These are phyloP conservation scores for Tinea trinotella DNA, from an alignment of 2,888 invertebrate species.

Conservation along the genomic window DNA sequence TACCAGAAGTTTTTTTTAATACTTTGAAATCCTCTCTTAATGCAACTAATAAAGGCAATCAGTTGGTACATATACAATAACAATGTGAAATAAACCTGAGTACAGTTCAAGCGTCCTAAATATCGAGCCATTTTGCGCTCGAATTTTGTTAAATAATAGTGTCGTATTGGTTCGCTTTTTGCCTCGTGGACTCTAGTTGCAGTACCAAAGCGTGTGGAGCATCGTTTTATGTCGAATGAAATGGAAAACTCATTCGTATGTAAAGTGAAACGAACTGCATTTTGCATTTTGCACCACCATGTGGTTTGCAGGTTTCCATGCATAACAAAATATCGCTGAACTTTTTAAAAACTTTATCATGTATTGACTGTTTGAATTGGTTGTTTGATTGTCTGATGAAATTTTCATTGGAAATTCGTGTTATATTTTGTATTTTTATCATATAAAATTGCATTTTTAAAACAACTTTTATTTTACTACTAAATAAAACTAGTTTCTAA, in stretches of 20 bases:
- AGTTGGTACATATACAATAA: too few species aligned
- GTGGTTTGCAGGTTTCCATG: constrained; percentile 17
- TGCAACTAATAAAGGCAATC: too few species aligned
- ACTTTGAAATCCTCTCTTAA: too few species aligned
- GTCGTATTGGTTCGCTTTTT: constrained; percentile 1
- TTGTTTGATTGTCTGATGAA: constrained; percentile 10
- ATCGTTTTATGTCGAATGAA: constrained; percentile 28
- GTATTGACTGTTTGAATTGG: constrained; percentile 3
- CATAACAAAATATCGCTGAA: constrained; percentile 15
- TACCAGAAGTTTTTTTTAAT: too few species aligned
- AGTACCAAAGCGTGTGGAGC: neutral
- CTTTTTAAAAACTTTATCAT: neutral
- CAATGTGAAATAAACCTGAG: neutral
- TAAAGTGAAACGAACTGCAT: constrained; percentile 29
- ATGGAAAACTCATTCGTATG: constrained; percentile 31
- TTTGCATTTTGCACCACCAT: constrained; percentile 20
- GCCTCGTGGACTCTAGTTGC: neutral
- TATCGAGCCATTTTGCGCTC: neutral
- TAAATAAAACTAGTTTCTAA: too few species aligned
- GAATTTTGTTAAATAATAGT: neutral
- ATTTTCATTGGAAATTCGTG: neutral
- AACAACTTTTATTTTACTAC: too few species aligned
- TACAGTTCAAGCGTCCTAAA: neutral
- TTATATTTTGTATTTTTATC: too few species aligned
- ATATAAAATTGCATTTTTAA: too few species aligned